Evolutionary conservation across 1,140 invertebrate genomes (phyloP).

Genomic region (Prorops nasuta): DNA sequence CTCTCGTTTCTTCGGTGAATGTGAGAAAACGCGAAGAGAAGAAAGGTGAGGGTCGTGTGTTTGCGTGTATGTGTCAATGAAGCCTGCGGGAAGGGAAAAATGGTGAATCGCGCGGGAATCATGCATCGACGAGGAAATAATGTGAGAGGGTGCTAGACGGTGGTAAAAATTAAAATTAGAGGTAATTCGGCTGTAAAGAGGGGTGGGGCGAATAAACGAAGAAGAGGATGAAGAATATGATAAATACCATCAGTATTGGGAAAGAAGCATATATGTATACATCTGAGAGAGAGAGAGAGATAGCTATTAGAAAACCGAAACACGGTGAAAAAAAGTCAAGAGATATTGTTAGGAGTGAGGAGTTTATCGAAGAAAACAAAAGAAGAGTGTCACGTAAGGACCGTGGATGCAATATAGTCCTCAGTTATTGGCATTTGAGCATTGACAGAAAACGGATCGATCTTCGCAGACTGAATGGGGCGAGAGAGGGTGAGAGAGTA

Average conservation of each 20-base stretch:
- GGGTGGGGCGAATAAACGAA: too few species aligned
- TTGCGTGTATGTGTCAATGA: background rate
- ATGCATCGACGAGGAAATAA: background rate
- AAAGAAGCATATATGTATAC: too few species aligned
- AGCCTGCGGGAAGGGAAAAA: conserved; percentile 4
- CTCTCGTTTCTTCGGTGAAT: background rate
- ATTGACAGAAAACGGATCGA: background rate
- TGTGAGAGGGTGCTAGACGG: background rate
- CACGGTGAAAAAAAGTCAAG: too few species aligned
- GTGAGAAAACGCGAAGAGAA: background rate
- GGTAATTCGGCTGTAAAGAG: too few species aligned
- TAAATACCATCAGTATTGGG: too few species aligned
- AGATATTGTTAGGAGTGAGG: too few species aligned
- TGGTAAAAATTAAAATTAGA: too few species aligned
- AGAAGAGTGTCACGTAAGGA: background rate
- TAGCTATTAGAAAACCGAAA: background rate
- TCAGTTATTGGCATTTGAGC: background rate
- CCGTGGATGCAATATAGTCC: background rate
- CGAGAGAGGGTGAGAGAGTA: background rate
- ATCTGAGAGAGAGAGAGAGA: too few species aligned
- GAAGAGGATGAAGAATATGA: too few species aligned
- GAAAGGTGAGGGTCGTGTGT: background rate
- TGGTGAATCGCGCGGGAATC: conserved; percentile 4
- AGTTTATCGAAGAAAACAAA: background rate
- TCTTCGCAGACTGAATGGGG: background rate